Evolutionary conservation across 1,140 invertebrate genomes (phyloP), one percentile per base, ranked within the genome.

Genomic region (Trypoxylus dichotomus): DNA sequence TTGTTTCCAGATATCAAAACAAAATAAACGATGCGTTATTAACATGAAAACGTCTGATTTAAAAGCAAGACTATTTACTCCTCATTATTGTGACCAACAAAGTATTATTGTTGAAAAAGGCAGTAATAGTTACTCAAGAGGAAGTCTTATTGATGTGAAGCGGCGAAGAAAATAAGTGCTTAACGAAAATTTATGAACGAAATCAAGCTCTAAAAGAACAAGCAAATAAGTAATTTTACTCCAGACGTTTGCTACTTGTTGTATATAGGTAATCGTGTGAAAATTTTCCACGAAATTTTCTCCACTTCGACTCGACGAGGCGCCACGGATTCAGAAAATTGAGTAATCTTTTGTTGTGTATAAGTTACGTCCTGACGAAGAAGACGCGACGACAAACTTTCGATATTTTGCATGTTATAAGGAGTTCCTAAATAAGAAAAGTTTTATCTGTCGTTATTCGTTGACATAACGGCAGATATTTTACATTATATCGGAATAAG

Each of bases 321-420:
- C 21, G 19, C 10, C 60, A 63, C 21, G 60, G 60, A 63, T 63
- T 63, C 3, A 63, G 60, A 24, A 68, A 68, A 68, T 68, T 68
- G 24, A 68, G 60, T 68, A 68, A 68, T 68, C 19, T 24, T 68
- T 68, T 68, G 60, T 68, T 68, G 60, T 68, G 2, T 68, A 68
- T 68, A 68, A 68, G 60, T 68, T 21, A 68, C 27, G 27, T 24
- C 3, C 24, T 5, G 60, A 24, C 60, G 47, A 37, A 5, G 3
- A 37, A 8, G 32, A 37, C 10, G 15, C 24, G 21, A 24, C 6
- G 10, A 29, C 24, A 15, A 68, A 29, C 60, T 68, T 68, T 68
- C 60, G 24, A 68, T 68, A 68, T 27, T 68, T 68, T 68, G 13
- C 60, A 68, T 68, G 60, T 68, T 68, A 68, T 68, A 68, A 24